Base-by-base conservation (phyloP, 2,113 vertebrate species). In the Microcebus griseorufus region DNA sequence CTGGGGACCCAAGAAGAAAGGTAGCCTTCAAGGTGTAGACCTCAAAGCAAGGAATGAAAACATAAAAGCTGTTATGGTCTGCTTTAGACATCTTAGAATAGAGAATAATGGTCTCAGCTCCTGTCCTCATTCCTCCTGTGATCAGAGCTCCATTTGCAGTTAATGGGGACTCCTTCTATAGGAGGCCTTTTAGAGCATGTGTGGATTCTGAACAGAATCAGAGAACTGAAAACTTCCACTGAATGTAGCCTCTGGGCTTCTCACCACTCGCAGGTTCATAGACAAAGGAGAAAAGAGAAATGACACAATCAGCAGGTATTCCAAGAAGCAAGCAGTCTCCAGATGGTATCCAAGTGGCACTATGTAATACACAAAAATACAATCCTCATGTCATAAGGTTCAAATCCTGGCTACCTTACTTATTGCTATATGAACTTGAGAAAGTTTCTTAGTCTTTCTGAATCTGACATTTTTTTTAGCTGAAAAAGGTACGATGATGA, bases 1-100 rank as follows among this genome's bases (percentile, higher is more conserved):
- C 96, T 67, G 92, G 92, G 60, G 32, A 97, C 87, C 90, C 60
- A 87, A 97, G 97, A 97, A 97, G 94, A 98, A 97, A 97, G 97
- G 95, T 94, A 96, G 90, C 92, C 96, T 97, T 98, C 90, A 97
- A 97, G 96, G 96, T 95, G 73, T 69, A 94, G 96, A 42, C 95
- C 96, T 98, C 97, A 98, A 98, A 98, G 97, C 94, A 97, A 97
- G 94, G 60, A 96, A 96, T 96, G 92, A 97, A 97, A 97, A 96
- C 97, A 97, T 98, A 55, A 98, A 98, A 98, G 97, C 92, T 92
- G 92, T 55, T 42, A 51, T 90, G 96, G 83, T 88, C 80, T 42
- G 97, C 92, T 98, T 98, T 98, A 96, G 96, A 98, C 95, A 97
- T 97, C 97, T 98, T 92, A 97, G 97, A 97, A 83, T 65, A 93